These are phyloP conservation scores for Limnephilus marmoratus DNA, from an alignment of 2,888 invertebrate species.

Conservation along the genomic window DNA sequence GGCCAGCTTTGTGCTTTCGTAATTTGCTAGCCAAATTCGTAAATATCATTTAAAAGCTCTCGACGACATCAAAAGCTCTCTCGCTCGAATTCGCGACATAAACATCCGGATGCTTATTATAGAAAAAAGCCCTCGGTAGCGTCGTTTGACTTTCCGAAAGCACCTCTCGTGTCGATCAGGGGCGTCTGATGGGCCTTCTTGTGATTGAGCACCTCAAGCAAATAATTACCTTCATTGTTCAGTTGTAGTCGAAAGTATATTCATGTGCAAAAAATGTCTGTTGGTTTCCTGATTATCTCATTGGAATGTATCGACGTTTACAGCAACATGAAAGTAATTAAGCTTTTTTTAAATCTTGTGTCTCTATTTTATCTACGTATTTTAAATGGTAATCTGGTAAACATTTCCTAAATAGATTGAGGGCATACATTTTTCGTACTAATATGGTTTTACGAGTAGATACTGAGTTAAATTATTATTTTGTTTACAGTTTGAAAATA, in stretches of 20 bases:
- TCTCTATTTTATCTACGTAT: no score
- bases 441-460: not conserved
- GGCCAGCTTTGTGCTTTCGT: constrained; percentile 13
- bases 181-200: not conserved
- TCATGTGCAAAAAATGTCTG: not conserved
- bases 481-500: not conserved
- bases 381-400: no score
- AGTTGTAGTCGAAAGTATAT: not conserved
- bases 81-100: constrained; percentile 50
- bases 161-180: not conserved
- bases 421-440: no score
- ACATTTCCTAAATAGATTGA: no score
- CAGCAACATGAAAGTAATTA: not conserved
- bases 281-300: not conserved
- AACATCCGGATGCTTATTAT: constrained; percentile 46
- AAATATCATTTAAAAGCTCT: constrained; percentile 47
- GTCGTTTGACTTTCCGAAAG: constrained; percentile 15
- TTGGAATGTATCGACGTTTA: not conserved
- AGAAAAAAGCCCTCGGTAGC: constrained; percentile 5
- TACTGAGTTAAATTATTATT: not conserved
- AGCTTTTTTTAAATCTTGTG: no score
- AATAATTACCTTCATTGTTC: not conserved
- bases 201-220: not conserved
- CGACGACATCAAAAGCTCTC: constrained; percentile 41
- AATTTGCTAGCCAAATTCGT: constrained; percentile 47